Base-by-base conservation (phyloP, 2,888 invertebrate species). In the Belgica antarctica region DNA sequence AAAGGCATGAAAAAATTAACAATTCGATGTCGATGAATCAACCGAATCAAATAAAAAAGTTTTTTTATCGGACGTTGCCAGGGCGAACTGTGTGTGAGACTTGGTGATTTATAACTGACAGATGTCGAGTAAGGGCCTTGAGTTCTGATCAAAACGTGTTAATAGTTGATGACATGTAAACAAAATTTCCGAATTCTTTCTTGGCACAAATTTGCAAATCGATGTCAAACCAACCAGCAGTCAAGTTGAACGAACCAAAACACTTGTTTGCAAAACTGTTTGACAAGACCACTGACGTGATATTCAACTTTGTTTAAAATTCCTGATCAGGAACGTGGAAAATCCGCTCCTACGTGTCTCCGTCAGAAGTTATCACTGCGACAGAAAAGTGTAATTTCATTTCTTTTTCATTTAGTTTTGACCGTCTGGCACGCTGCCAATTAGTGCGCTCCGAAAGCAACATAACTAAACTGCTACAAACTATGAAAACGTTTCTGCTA, bases 391-490 rank as follows among this genome's bases (percentile, higher is more conserved):
- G 47, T 47, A 47, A 47, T 15, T 47, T 47, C 15, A 47, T 47
- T 61, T 61, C 24, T 22, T 19, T 36, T 34, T 62, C n/a, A 17
- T 10, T 62, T 22, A 12, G 12, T 31, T 34, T 34, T 41, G 63
- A 63, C 24, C 25, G 41, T 36, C 46, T 63, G 63, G 63, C 63
- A n/a, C 22, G 22, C 5, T n/a, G 36, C 63, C 63, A 63, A 63
- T 63, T 24, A 22, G 12, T 24, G 12, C 10, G 41, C 10, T 63
- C 2, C 46, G 61, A 61, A 27, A 28, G 63, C 63, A 36, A n/a
- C 63, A 36, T 63, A 62, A 62, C 34, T 34, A 41, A 63, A 62
- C 12, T 17, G 12, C 15, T 17, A 34, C 22, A 28, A 28, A 28
- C 19, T 28, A 62, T 19, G 34, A 34, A 34, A 34, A 34, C 34